Percentiles rank a stretch among this genome's conserved stretches.
Evolutionary conservation across 2,888 invertebrate genomes (phyloP).

Genomic region (Amitus sp.): DNA sequence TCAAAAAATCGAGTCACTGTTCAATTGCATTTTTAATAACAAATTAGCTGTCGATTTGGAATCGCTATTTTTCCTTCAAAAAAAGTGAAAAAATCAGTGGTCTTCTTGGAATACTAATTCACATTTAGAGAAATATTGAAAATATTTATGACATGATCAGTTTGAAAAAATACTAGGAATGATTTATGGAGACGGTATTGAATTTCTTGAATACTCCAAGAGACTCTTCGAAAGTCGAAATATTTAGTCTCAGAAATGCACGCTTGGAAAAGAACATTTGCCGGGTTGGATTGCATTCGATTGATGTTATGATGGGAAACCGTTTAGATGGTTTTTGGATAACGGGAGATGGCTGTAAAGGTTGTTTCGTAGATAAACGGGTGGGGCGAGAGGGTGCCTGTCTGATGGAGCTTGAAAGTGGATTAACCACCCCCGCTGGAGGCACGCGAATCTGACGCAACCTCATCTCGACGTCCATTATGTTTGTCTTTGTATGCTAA

Average conservation of each 20-base stretch:
- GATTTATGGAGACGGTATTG: too few relatives aligned
- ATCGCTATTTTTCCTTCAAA: too few relatives aligned
- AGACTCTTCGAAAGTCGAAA: too few relatives aligned
- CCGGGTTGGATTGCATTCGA: slow-evolving; percentile 19
- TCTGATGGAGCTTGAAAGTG: slow-evolving; percentile 60
- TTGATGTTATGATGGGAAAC: slow-evolving; percentile 21
- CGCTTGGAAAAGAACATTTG: slow-evolving; percentile 14
- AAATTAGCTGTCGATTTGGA: too few relatives aligned
- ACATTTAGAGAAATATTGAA: too few relatives aligned
- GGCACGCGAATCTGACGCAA: slow-evolving; percentile 52
- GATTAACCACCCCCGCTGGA: slow-evolving; percentile 55
- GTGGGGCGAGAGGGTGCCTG: slow-evolving; percentile 37
- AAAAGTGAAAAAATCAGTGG: too few relatives aligned
- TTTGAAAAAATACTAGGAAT: too few relatives aligned
- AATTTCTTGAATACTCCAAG: too few relatives aligned
- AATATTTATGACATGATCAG: too few relatives aligned
- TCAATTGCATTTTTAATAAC: too few relatives aligned
- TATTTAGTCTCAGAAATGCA: not conserved
- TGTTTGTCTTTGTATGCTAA: slow-evolving; percentile 60
- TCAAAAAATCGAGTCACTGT: too few relatives aligned
- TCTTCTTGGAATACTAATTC: too few relatives aligned
- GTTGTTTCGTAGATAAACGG: slow-evolving; percentile 28
- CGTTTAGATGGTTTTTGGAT: slow-evolving; percentile 35
- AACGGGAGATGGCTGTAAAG: slow-evolving; percentile 34
- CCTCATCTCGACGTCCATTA: slow-evolving; percentile 58